Conservation (phyloP, 2,113 vertebrate species). For the Siniperca knerii region DNA sequence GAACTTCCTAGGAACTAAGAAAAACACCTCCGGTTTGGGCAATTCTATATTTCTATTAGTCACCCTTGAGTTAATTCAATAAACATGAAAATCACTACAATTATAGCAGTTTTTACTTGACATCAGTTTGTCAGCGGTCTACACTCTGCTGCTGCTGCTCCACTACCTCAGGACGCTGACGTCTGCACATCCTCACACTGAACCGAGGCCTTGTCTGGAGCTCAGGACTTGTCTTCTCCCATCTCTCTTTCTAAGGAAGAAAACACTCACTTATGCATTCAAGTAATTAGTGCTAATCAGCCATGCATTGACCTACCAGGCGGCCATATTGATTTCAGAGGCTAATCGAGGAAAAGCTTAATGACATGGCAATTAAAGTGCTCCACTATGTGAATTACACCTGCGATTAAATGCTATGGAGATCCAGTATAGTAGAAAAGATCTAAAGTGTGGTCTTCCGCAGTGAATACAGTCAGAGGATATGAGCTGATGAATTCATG, state of each 20-base stretch:
- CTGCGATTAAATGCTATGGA: conserved; percentile 45
- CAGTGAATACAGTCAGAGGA: not conserved
- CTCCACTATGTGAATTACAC: conserved; percentile 59
- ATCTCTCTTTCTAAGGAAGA: conserved; percentile 24
- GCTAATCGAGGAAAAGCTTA: conserved; percentile 68
- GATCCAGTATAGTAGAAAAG: conserved; percentile 30
- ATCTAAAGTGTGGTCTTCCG: conserved; percentile 2
- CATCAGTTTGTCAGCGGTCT: not conserved
- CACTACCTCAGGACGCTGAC: conserved; percentile 8
- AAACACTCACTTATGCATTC: conserved; percentile 56
- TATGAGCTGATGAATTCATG: conserved; percentile 7
- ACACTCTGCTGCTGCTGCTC: not conserved
- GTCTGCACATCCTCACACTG: conserved; percentile 28
- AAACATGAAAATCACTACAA: no score
- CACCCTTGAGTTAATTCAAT: not conserved
- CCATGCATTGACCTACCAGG: conserved; percentile 52
- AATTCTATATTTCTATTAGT: not conserved
- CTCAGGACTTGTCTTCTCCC: conserved; percentile 9
- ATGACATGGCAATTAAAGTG: conserved; percentile 67
- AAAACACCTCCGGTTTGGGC: not conserved
- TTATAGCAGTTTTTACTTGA: not conserved
- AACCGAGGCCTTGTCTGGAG: not conserved
- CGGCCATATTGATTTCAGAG: conserved; percentile 68
- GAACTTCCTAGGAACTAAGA: not conserved
- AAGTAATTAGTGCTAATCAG: conserved; percentile 69